These are phyloP conservation scores for Narcine bancroftii DNA, from an alignment of 2,113 vertebrate species.

Conservation along the genomic window DNA sequence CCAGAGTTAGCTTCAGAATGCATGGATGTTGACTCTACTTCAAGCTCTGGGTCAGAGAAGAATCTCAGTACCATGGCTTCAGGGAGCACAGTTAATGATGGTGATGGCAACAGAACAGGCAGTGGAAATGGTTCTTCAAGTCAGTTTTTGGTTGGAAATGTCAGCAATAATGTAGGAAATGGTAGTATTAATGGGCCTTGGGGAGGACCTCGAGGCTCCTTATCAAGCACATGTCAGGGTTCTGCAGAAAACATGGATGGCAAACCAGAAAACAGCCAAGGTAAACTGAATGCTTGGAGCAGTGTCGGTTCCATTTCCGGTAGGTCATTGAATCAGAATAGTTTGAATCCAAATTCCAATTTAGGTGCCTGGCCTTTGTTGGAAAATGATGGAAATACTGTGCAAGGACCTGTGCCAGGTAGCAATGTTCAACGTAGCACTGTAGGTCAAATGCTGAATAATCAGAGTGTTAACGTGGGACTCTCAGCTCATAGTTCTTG, in stretches of 20 bases:
- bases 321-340: slow-evolving; percentile 87
- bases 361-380: slow-evolving; percentile 85
- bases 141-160: slow-evolving; percentile 69
- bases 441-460: slow-evolving; percentile 65
- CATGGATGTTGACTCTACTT: slow-evolving; percentile 86
- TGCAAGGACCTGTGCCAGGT: slow-evolving; percentile 71
- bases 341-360: slow-evolving; percentile 91
- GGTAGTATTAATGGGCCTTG: slow-evolving; percentile 69
- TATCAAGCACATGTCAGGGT: slow-evolving; percentile 77
- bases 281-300: slow-evolving; percentile 71
- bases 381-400: slow-evolving; percentile 76
- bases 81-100: slow-evolving; percentile 65
- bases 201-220: slow-evolving; percentile 62
- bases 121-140: slow-evolving; percentile 66
- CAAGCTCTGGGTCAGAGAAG: slow-evolving; percentile 78
- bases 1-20: slow-evolving; percentile 86
- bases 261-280: slow-evolving; percentile 70
- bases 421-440: slow-evolving; percentile 69
- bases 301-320: slow-evolving; percentile 73
- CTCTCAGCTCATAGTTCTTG: slow-evolving; percentile 71
- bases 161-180: slow-evolving; percentile 86
- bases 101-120: slow-evolving; percentile 69
- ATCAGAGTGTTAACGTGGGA: slow-evolving; percentile 75
- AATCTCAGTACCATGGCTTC: slow-evolving; percentile 73
- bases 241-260: slow-evolving; percentile 66